Conservation (phyloP, 2,113 vertebrate species). For the Gambusia holbrooki region DNA sequence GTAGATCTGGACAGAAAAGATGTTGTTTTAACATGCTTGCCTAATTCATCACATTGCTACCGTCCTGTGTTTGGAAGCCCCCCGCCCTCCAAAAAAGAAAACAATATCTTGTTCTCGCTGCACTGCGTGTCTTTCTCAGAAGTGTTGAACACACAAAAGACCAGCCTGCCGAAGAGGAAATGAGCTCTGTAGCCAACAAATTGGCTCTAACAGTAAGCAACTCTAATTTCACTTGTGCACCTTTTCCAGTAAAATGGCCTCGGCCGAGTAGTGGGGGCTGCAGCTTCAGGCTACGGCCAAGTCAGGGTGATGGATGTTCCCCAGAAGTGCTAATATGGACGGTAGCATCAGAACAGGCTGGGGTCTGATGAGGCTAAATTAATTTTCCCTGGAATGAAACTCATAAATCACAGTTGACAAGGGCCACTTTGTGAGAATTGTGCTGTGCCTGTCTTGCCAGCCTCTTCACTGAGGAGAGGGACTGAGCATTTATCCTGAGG, state of each 20-base stretch:
- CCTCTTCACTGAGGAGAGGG: conserved; percentile 40
- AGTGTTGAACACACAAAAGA: conserved; percentile 25
- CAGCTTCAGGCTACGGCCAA: conserved; percentile 38
- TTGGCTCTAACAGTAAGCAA: conserved; percentile 51
- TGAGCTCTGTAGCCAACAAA: conserved; percentile 42
- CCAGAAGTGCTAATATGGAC: conserved; percentile 71
- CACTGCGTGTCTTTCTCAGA: conserved; percentile 38
- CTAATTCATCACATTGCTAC: conserved; percentile 19
- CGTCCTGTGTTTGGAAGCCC: neutral
- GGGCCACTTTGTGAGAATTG: conserved; percentile 70
- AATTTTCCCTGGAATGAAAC: conserved; percentile 77
- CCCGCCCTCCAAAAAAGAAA: neutral
- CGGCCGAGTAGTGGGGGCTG: conserved; percentile 10
- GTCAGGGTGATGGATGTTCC: conserved; percentile 75
- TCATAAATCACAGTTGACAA: conserved; percentile 76
- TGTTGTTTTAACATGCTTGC: neutral
- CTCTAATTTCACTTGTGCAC: conserved; percentile 38
- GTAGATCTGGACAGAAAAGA: neutral
- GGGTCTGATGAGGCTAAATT: conserved; percentile 74
- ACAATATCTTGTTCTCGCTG: conserved; percentile 25
- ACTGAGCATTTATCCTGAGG: conserved; percentile 63
- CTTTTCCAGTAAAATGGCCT: conserved; percentile 46
- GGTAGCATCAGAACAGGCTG: conserved; percentile 57
- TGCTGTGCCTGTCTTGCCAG: conserved; percentile 65
- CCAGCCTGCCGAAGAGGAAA: conserved; percentile 36